phyloP scores from a whole-genome alignment of 1,140 invertebrate species.

The Lanistes nyassanus region DNA sequence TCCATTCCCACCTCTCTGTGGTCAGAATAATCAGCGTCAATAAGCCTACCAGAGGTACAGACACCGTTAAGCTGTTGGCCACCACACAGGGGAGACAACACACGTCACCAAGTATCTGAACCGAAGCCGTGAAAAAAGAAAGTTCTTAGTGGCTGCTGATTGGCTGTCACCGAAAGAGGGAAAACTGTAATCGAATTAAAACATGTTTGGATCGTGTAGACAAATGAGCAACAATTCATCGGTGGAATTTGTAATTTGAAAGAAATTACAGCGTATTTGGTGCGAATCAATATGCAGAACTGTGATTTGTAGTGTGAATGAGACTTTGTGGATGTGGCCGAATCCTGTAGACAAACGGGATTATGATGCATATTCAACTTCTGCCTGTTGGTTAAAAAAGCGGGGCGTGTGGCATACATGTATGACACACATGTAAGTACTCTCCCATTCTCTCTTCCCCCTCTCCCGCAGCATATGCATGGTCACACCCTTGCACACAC shows the following conservation, averaged over 20 bases:
- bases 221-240: not conserved
- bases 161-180: not conserved
- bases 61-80: slow-evolving; percentile 9
- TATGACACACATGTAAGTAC: too few species aligned
- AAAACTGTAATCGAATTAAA: not conserved
- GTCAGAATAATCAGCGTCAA: slow-evolving; percentile 10
- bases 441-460: not conserved
- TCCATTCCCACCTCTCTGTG: not conserved
- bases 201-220: not conserved
- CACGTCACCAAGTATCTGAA: slow-evolving; percentile 7
- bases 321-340: not conserved
- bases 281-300: not conserved
- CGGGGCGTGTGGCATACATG: too few species aligned
- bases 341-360: not conserved
- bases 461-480: not conserved
- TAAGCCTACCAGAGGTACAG: not conserved
- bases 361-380: too few species aligned
- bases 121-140: not conserved
- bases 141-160: not conserved
- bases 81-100: not conserved
- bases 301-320: not conserved
- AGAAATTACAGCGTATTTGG: not conserved
- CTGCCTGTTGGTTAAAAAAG: too few species aligned
- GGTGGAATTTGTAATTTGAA: not conserved
- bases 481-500: not conserved